Conservation (phyloP, 1,140 invertebrate species). For the Anastrepha ludens region DNA sequence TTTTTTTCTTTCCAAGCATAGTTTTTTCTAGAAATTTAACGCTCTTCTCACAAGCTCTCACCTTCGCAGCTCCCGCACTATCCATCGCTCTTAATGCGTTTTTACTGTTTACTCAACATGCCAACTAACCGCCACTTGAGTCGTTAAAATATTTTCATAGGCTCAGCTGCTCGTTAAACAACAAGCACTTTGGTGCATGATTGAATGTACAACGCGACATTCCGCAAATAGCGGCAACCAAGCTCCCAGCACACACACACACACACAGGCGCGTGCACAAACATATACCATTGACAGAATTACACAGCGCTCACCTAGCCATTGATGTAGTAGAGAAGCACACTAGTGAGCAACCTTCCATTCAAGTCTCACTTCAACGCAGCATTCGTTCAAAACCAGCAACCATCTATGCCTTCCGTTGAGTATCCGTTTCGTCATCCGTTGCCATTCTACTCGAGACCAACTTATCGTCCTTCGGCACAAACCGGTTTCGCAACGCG, state of each 20-base stretch:
- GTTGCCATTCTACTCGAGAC: background rate
- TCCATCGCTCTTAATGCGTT: background rate
- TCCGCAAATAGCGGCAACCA: slow-evolving; percentile 4
- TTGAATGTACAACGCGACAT: background rate
- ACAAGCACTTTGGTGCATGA: background rate
- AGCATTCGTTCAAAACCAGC: background rate
- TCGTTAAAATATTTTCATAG: slow-evolving; percentile 53
- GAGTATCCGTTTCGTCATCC: background rate
- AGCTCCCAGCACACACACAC: background rate
- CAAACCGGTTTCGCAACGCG: background rate
- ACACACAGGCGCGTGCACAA: no score
- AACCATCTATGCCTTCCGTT: background rate
- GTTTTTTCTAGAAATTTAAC: background rate
- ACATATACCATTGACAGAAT: no score
- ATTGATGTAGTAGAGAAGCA: background rate
- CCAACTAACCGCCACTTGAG: slow-evolving; percentile 27
- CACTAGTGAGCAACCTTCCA: background rate
- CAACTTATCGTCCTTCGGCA: slow-evolving; percentile 7
- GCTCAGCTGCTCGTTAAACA: slow-evolving; percentile 40
- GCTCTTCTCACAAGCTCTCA: background rate
- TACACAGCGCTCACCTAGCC: background rate
- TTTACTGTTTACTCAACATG: slow-evolving; percentile 32
- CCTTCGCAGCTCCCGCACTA: background rate
- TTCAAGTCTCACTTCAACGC: background rate
- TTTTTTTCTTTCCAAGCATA: background rate